Evolutionary conservation across 2,797 vertebrate genomes (phyloP), one percentile per base, ranked within the genome.

Genomic region (Rhabdophis nuchalis): DNA sequence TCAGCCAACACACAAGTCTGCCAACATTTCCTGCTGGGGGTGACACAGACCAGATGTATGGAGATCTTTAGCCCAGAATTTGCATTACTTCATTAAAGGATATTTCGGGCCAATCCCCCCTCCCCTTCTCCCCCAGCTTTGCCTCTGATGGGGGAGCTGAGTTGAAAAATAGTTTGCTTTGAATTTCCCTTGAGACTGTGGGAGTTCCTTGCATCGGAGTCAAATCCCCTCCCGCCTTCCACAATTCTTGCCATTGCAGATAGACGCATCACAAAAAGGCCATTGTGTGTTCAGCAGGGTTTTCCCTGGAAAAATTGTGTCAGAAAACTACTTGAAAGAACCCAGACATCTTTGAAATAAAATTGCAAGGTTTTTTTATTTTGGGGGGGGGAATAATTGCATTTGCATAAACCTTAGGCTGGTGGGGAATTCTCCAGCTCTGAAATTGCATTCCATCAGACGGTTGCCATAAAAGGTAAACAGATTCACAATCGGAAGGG

Each of bases 61-160:
- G 93, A 25, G 93, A 90, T 61, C 6, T 23, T 92, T 96, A 95
- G 86, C 95, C 93, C 94, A 92, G 92, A 89, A 64, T 95, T 95
- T 93, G 93, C 94, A 1, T 86, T 91, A 87, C 86, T 96, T 95
- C 93, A 96, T 95, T 93, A 94, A 93, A 29, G 0, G 54, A 25
- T 36, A 36, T 89, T 92, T 53, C 2, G 0, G 92, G 91, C 90
- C 92, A 93, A 85, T 92, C 89, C 64, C 20, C 32, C 56, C 57
- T 41, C 41, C 25, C 6, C 2, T 93, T 10, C 18, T 25, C 91
- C 82, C 20, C 41, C 92, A 92, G 93, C 29, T 94, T 94, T 92
- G 86, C 27, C 91, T 92, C 20, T 46, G 60, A 60, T 14, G 27
- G 23, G 64, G 18, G 54, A 72, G 94, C 95, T 95, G 93, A 92